Evolutionary conservation across 92 coral and sea anemone species (phyloP), one percentile per base, ranked within the genome.

Genomic region (Palythoa grandis): DNA sequence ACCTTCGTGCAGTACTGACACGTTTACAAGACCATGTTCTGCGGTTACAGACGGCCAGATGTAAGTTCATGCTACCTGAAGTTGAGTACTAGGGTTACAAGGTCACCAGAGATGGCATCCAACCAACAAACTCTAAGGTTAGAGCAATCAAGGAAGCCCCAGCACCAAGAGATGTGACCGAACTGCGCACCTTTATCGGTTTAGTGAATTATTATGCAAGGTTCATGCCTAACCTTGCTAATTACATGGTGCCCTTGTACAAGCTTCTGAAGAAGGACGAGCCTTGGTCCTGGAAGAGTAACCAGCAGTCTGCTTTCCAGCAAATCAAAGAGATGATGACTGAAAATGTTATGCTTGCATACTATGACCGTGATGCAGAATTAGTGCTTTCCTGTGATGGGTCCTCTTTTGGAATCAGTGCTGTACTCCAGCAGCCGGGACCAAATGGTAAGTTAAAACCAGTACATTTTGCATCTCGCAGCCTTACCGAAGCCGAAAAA

Each of bases 371-470:
- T 61, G 84, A 86, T 61, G 88, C 88, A 60, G 83, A 86, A 60
- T 80, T 76, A 67, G 84, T 86, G 74, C 83, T 86, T 75, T 86
- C 88, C 15, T 86, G 84, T 39, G 88, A 87, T 87, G 89, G 86
- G 19, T 87, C 79, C 25, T 87, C 89, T 12, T 87, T 47, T 52
- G 89, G 86, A 15, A 78, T 87, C 52, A 72, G 86, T 66, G 86
- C 86, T 35, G 89, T 87, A 20, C 56, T 87, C 58, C 86, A 87
- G 72, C 89, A 87, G 79, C 86, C 72, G 11, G 71, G 70, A 15
- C 56, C 86, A 5, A 87, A 78, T 87, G 89, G 78, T 35, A 57
- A 87, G 77, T 24, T 77, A 72, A 83, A 84, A 77, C 91, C 88
- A 65, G 87, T 83, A 17, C 76, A 60, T 52, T 83, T 88, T 82